Base-by-base conservation (phyloP, 1,140 invertebrate species). In the Matsumurasca onukii region DNA sequence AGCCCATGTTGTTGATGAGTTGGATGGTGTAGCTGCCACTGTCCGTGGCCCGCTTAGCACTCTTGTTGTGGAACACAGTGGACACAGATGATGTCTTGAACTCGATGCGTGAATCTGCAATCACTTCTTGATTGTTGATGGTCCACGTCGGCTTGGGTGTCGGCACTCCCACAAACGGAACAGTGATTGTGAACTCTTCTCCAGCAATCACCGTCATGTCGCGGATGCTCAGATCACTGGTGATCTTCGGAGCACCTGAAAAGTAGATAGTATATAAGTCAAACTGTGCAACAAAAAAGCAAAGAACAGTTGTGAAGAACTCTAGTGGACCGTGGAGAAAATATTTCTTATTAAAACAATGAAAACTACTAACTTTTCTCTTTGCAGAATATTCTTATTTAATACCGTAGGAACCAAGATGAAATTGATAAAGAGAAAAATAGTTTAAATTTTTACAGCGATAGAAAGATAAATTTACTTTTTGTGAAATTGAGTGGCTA, bases 191-290 rank as follows among this genome's bases (percentile, higher is more conserved):
- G 77, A 98, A 96, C 76, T 94, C 92, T 82, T 98, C 94, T 51
- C 96, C 95, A 70, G 94, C 95, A 76, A 96, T 93, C 1, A 97
- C 95, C 29, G 92, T 93, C 85, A 98, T 95, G 76, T 98, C 96
- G 24, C 94, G 85, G 57, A 95, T 94, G 73, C 93, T 93, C 62
- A 97, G 84, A 77, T 97, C 94, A 68, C 92, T 93, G 5, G 93
- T 95, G 73, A 98, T 97, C 81, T 93, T 96, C 0, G 95, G 95
- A 49, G 90, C 87, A 81, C 82, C 83, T 84, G 71, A 34, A 78
- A 77, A 57, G 27, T n/a, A n/a, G n/a, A n/a, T n/a, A n/a, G n/a
- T n/a, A n/a, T n/a, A n/a, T n/a, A n/a, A n/a, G n/a, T n/a, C n/a
- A n/a, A n/a, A n/a, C n/a, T n/a, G n/a, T n/a, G n/a, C n/a, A n/a